Evolutionary conservation across 2,888 invertebrate species (phyloP).

Genomic region (Tetheella fluctuosa): DNA sequence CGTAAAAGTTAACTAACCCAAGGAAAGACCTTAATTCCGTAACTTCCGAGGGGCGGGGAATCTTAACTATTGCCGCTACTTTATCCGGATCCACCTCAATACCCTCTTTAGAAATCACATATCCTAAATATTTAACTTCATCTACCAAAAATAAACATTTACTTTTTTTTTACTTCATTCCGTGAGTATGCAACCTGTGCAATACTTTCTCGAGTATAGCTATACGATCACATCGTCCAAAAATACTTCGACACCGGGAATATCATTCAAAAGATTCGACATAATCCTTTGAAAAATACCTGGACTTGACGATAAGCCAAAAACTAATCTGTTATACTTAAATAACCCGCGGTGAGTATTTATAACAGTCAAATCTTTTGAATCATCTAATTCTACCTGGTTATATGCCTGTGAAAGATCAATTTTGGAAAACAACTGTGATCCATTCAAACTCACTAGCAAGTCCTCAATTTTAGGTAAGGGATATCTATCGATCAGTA

Average conservation of each 20-base stretch:
- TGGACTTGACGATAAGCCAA: no score
- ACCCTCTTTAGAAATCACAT: neutral
- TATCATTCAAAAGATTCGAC: neutral
- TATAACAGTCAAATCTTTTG: neutral
- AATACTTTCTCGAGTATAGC: neutral
- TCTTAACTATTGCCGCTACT: neutral
- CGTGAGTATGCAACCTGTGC: neutral
- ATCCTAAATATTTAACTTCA: neutral
- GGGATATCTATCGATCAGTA: no score
- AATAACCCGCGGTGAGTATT: neutral
- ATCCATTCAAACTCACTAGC: neutral
- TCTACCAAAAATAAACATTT: neutral
- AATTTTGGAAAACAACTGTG: neutral
- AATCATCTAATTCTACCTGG: neutral
- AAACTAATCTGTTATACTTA: neutral
- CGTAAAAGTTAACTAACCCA: neutral
- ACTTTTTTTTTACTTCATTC: neutral
- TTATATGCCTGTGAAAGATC: neutral
- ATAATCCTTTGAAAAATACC: neutral
- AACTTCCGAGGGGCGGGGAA: neutral
- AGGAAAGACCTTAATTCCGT: neutral
- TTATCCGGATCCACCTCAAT: neutral
- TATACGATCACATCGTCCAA: neutral
- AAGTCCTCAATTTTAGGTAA: neutral
- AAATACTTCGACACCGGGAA: neutral